phyloP scores from a whole-genome alignment of 2,113 vertebrate genomes.

The Hippocampus abdominalis region DNA sequence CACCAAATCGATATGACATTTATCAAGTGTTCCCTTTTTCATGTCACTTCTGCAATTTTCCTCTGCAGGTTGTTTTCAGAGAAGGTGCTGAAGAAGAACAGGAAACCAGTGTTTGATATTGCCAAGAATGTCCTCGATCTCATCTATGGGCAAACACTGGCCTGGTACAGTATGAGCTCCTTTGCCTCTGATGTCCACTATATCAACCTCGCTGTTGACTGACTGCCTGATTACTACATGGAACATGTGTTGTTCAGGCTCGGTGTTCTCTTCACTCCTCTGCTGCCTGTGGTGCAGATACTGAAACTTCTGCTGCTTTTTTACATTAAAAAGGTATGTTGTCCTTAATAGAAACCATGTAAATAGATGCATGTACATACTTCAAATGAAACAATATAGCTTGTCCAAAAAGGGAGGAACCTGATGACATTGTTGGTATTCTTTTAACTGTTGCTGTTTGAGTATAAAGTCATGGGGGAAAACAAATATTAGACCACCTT shows the following conservation, averaged over 20 bases:
- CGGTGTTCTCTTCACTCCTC: constrained; percentile 81
- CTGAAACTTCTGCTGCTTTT: constrained; percentile 86
- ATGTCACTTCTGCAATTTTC: background rate
- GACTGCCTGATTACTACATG: background rate
- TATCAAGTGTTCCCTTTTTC: background rate
- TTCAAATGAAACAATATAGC: background rate
- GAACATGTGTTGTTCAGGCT: constrained; percentile 72
- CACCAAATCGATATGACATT: background rate
- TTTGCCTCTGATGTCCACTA: background rate
- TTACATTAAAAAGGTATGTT: constrained; percentile 85
- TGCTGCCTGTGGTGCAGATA: constrained; percentile 81
- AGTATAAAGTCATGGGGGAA: too few relatives aligned
- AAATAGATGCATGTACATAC: background rate
- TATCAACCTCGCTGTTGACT: background rate
- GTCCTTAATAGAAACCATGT: background rate
- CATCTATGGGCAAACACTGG: constrained; percentile 89
- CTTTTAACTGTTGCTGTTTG: too few relatives aligned
- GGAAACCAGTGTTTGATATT: constrained; percentile 87
- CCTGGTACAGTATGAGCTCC: constrained; percentile 74
- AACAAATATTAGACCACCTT: too few relatives aligned
- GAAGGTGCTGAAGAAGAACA: constrained; percentile 69
- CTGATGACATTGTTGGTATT: too few relatives aligned
- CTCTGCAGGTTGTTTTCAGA: constrained; percentile 78
- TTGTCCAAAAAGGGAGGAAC: background rate
- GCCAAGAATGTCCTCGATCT: constrained; percentile 87